Evolutionary conservation across 2,888 invertebrate genomes (phyloP).

Genomic region (Trichacis sp.): DNA sequence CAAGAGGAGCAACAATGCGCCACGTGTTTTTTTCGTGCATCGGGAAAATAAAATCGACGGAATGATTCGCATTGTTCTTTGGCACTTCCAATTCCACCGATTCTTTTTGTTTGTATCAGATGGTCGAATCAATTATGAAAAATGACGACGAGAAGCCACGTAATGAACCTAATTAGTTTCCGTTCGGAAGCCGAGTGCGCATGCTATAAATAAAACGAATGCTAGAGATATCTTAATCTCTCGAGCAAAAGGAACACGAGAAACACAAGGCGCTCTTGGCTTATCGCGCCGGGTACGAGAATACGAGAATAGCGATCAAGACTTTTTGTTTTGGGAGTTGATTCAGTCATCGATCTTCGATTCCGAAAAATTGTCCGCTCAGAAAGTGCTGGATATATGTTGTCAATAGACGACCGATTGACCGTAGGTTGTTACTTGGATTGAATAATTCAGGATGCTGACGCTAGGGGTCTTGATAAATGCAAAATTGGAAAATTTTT

Average conservation of each 20-base stretch:
- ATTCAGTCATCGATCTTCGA: conserved; percentile 1
- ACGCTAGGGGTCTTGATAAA: too few relatives aligned
- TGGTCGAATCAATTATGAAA: too few relatives aligned
- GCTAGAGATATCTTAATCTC: conserved; percentile 39
- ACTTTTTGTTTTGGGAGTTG: conserved; percentile 9
- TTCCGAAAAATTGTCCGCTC: not conserved
- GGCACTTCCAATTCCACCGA: not conserved
- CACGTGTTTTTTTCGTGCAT: not conserved
- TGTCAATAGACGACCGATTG: not conserved
- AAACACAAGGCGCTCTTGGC: conserved; percentile 22
- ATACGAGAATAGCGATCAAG: conserved; percentile 35
- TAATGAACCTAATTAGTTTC: not conserved
- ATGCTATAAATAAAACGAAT: conserved; percentile 33
- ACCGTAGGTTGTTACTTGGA: conserved; percentile 11
- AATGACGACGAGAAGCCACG: not conserved
- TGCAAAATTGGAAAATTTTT: too few relatives aligned
- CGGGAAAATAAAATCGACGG: not conserved
- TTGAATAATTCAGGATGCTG: conserved; percentile 19
- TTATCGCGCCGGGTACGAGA: conserved; percentile 41
- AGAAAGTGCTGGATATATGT: too few relatives aligned
- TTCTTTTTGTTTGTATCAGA: too few relatives aligned
- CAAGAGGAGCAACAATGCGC: not conserved
- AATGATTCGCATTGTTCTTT: not conserved
- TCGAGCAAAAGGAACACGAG: conserved; percentile 14
- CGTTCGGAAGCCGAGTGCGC: conserved; percentile 1